Base-by-base conservation (phyloP, 2,888 invertebrate genomes). In the Hyalella azteca region DNA sequence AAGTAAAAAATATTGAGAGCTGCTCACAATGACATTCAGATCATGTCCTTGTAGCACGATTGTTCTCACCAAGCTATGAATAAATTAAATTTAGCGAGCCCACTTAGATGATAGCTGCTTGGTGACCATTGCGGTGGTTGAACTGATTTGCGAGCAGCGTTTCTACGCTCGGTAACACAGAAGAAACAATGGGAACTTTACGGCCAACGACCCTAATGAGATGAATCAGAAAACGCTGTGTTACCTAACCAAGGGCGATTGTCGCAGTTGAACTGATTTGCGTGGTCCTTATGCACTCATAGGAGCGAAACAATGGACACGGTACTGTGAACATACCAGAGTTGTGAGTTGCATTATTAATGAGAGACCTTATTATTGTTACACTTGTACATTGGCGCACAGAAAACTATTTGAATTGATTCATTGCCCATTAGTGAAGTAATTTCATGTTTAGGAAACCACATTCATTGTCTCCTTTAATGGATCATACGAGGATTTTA, bases 61-160 rank as follows among this genome's bases (percentile, higher is more conserved):
- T 66, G 66, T 66, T 66, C 66, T 66, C 66, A 66, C 66, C 36
- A 66, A 66, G 36, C 66, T 66, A 66, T 66, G 66, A 66, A 66
- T 66, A 66, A 66, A 66, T 66, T 66, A 66, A 19, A 15, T n/a
- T 19, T 32, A 36, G 29, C n/a, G 66, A 36, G 36, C 66, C 66
- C 66, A 66, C 66, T 66, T 66, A 66, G 66, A 36, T 66, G 66
- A 36, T 66, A 19, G 13, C 66, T n/a, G 19, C 36, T 29, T n/a
- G n/a, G 36, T 7, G 66, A 66, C 66, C 66, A 36, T 66, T 66
- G 39, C 66, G 66, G 32, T 66, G 36, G 66, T 66, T 66, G 66
- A 32, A 36, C 66, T 66, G 66, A 66, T 66, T 66, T 66, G 66
- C 26, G 66, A 66, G n/a, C 36, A n/a, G 66, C 19, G 66, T 66